Percentiles rank a stretch among this genome's conserved stretches.
phyloP scores from a whole-genome alignment of 2,888 invertebrate species.

The Biston betularia region DNA sequence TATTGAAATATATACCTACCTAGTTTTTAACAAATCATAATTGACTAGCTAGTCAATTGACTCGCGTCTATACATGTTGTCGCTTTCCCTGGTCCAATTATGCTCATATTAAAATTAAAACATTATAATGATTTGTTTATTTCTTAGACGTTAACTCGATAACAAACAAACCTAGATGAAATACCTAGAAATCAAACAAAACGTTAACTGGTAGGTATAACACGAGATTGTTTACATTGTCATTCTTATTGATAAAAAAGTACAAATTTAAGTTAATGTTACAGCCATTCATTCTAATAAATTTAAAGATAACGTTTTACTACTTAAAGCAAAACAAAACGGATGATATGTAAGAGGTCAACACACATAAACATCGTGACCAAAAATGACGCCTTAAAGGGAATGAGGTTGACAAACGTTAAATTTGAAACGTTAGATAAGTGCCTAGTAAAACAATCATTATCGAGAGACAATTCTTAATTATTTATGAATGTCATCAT shows the following conservation, averaged over 20 bases:
- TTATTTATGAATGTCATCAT: neutral
- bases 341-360: slow-evolving; percentile 13
- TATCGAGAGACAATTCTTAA: slow-evolving; percentile 10
- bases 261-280: slow-evolving; percentile 1
- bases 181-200: neutral
- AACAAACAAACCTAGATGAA: neutral
- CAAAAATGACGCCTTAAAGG: slow-evolving; percentile 8
- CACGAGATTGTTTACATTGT: neutral
- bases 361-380: slow-evolving; percentile 15
- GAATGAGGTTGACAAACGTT: slow-evolving; percentile 4
- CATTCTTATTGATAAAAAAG: slow-evolving; percentile 8
- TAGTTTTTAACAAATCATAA: too few relatives aligned
- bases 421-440: neutral
- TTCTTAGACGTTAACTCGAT: neutral
- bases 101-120: too few relatives aligned
- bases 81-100: too few relatives aligned
- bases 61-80: too few relatives aligned
- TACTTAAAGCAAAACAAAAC: slow-evolving; percentile 8
- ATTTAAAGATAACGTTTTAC: neutral
- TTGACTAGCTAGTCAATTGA: too few relatives aligned
- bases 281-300: slow-evolving; percentile 4
- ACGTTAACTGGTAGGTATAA: neutral
- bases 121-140: too few relatives aligned
- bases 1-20: too few relatives aligned
- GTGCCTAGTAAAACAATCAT: slow-evolving; percentile 5